Percentiles rank a stretch among this genome's conserved stretches.
Evolutionary conservation across 2,888 invertebrate species (phyloP).

Genomic region (Lamproptera curius): DNA sequence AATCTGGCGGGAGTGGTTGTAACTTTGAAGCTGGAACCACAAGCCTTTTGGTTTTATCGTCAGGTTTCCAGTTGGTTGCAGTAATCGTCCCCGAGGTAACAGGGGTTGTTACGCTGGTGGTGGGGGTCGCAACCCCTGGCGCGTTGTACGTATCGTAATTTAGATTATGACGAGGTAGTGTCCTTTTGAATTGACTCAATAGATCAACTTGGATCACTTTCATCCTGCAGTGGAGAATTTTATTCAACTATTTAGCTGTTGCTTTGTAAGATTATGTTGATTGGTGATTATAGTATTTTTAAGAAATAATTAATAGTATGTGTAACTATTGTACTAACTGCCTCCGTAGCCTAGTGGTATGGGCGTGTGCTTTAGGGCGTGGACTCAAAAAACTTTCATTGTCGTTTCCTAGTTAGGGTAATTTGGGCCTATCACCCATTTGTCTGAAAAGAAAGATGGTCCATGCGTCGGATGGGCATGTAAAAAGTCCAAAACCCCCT

Average conservation of each 20-base stretch:
- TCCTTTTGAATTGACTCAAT: conserved; percentile 36
- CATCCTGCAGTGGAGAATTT: conserved; percentile 42
- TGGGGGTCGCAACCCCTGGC: not conserved
- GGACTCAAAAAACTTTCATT: too few relatives aligned
- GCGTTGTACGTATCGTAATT: conserved; percentile 35
- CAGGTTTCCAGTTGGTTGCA: not conserved
- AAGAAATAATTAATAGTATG: not conserved
- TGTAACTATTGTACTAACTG: too few relatives aligned
- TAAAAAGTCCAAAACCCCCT: too few relatives aligned
- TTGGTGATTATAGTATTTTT: not conserved
- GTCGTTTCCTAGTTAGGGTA: too few relatives aligned
- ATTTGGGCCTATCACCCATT: too few relatives aligned
- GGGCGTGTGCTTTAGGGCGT: too few relatives aligned
- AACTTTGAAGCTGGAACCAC: conserved; percentile 65
- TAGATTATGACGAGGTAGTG: conserved; percentile 33
- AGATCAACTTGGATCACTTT: conserved; percentile 41
- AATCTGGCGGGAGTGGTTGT: conserved; percentile 57
- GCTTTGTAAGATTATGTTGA: not conserved
- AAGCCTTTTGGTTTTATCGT: conserved; percentile 33
- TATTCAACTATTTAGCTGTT: not conserved
- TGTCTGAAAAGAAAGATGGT: too few relatives aligned
- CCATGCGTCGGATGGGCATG: too few relatives aligned
- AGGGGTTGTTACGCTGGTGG: not conserved
- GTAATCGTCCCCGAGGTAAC: not conserved
- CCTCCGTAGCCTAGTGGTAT: too few relatives aligned